These are phyloP conservation scores for Gastracanthus pulcherrimus DNA, from an alignment of 2,888 invertebrate genomes.

Conservation along the genomic window DNA sequence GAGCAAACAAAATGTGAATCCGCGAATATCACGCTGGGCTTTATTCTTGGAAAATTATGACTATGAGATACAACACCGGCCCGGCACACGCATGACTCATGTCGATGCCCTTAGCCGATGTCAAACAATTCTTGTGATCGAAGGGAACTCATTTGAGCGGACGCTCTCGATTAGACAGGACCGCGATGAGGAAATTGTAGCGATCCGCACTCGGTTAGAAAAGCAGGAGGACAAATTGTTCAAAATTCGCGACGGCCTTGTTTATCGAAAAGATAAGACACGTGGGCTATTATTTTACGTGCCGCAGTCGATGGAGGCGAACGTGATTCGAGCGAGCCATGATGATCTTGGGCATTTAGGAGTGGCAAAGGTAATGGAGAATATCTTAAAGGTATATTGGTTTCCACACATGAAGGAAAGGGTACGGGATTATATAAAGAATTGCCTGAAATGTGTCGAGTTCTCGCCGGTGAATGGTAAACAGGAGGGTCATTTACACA, in stretches of 20 bases:
- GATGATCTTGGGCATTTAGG: slow-evolving; percentile 57
- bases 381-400: slow-evolving; percentile 59
- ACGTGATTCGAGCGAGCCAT: slow-evolving; percentile 54
- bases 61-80: too few species aligned
- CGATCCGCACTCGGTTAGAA: slow-evolving; percentile 55
- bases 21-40: slow-evolving; percentile 59
- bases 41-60: slow-evolving; percentile 58
- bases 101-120: too few species aligned
- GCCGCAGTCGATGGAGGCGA: slow-evolving; percentile 51
- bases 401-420: slow-evolving; percentile 60
- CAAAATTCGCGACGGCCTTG: slow-evolving; percentile 59
- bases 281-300: slow-evolving; percentile 55
- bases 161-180: slow-evolving; percentile 56
- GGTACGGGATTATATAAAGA: slow-evolving; percentile 62
- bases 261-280: slow-evolving; percentile 58
- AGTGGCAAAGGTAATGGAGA: slow-evolving; percentile 51
- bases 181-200: slow-evolving; percentile 49
- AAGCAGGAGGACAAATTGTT: slow-evolving; percentile 52
- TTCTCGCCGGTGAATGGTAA: slow-evolving; percentile 60
- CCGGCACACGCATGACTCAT: too few species aligned
- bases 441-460: slow-evolving; percentile 67
- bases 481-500: slow-evolving; percentile 63
- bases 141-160: slow-evolving; percentile 45
- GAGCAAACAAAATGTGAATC: slow-evolving; percentile 57
- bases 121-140: slow-evolving; percentile 51